A percentile compares a stretch with the other conserved stretches of the same genome.
Evolutionary conservation across 2,113 vertebrate species (phyloP).

Genomic region (Sarotherodon lohbergeri): DNA sequence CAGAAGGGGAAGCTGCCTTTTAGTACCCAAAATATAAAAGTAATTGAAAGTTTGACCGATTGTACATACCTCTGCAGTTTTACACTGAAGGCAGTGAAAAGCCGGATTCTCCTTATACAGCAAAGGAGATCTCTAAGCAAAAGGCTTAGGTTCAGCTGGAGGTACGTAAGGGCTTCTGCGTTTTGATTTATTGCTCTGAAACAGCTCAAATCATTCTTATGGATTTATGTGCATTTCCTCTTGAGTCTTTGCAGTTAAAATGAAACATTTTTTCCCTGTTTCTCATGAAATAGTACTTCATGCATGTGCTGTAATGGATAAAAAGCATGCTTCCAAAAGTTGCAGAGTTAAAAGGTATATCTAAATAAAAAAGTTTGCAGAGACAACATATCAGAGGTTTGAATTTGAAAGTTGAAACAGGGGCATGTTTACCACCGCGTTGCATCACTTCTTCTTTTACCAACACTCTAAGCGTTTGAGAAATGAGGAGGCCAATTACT

Average conservation of each 20-base stretch:
- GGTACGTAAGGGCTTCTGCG: slow-evolving; percentile 33
- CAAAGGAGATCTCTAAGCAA: slow-evolving; percentile 34
- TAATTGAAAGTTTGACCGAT: slow-evolving; percentile 62
- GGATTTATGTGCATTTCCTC: not conserved
- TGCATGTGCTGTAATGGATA: not conserved
- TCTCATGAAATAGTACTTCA: not conserved
- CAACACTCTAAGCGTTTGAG: not conserved
- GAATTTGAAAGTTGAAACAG: not conserved
- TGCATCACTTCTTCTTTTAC: not conserved
- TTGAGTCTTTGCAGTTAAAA: not conserved
- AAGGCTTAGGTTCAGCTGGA: slow-evolving; percentile 27
- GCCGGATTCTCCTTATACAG: slow-evolving; percentile 50
- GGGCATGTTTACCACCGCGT: not conserved
- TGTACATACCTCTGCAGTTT: slow-evolving; percentile 58
- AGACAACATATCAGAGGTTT: not conserved
- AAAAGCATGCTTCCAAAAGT: not conserved
- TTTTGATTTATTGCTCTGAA: slow-evolving; percentile 19
- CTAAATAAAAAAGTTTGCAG: not conserved
- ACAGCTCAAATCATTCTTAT: not conserved
- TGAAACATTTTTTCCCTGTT: not conserved
- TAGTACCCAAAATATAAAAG: slow-evolving; percentile 45
- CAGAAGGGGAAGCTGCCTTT: slow-evolving; percentile 53
- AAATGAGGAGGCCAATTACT: not conserved
- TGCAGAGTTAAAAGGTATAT: not conserved
- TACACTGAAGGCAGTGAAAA: slow-evolving; percentile 42